A percentile compares a stretch with the other conserved stretches of the same genome.
Evolutionary conservation across 2,113 vertebrate species (phyloP).

Genomic region (Cochlearius cochlearius): DNA sequence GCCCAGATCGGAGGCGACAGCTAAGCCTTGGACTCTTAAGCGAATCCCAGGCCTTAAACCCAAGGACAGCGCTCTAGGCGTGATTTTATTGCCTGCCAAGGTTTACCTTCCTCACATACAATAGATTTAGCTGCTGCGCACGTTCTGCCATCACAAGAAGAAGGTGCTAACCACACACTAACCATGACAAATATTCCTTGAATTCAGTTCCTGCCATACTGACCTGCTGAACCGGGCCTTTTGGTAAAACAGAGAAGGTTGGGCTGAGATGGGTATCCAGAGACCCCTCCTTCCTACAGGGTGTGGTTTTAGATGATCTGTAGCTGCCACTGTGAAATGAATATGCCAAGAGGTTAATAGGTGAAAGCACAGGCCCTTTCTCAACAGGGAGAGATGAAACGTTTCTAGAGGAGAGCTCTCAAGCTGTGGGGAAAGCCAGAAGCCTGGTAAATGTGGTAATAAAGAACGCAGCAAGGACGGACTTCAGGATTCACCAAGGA

Average conservation of each 20-base stretch:
- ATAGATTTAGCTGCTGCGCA: not conserved
- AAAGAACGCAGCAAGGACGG: not conserved
- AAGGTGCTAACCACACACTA: too few species aligned
- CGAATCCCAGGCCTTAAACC: not conserved
- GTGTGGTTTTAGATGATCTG: conserved; percentile 35
- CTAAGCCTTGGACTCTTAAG: not conserved
- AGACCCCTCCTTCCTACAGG: not conserved
- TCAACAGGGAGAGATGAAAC: not conserved
- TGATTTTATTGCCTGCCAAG: not conserved
- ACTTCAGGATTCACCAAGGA: not conserved
- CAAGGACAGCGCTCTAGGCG: not conserved
- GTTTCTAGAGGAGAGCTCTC: not conserved
- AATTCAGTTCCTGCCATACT: not conserved
- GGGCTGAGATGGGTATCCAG: not conserved
- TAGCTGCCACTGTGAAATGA: conserved; percentile 36
- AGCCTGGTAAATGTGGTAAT: not conserved
- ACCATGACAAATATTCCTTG: accelerated
- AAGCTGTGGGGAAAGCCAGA: not conserved
- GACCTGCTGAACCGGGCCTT: conserved; percentile 28
- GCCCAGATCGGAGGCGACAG: not conserved
- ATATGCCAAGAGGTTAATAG: not conserved
- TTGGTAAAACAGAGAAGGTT: not conserved
- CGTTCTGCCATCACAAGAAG: not conserved
- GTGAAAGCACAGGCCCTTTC: not conserved
- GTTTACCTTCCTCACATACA: not conserved